phyloP scores from a whole-genome alignment of 2,797 vertebrate species.

The Helarctos malayanus region DNA sequence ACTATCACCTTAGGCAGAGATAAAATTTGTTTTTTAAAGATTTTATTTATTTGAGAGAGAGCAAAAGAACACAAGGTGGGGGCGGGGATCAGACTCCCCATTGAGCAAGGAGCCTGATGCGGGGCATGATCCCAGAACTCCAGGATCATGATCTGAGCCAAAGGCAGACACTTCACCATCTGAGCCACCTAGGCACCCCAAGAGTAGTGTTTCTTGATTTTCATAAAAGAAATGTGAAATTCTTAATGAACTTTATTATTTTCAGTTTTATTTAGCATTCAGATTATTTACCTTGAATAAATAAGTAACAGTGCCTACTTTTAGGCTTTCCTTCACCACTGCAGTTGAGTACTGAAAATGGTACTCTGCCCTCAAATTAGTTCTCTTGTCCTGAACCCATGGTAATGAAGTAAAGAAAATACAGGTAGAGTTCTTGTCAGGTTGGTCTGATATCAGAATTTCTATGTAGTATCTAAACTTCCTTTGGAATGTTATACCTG shows the following conservation, averaged over 20 bases:
- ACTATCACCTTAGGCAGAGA: neutral
- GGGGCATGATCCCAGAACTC: too few relatives aligned
- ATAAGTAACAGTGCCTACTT: neutral
- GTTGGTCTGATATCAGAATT: neutral
- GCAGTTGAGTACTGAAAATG: neutral
- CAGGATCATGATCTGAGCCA: neutral
- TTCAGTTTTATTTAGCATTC: conserved; percentile 32
- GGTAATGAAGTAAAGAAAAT: conserved; percentile 19
- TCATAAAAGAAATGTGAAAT: conserved; percentile 12
- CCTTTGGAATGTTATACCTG: neutral
- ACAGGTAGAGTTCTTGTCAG: neutral
- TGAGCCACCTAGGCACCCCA: neutral
- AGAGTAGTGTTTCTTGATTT: neutral
- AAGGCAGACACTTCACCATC: neutral
- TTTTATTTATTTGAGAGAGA: too few relatives aligned
- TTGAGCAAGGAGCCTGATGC: neutral
- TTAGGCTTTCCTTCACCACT: neutral
- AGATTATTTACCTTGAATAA: neutral
- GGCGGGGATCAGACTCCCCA: neutral
- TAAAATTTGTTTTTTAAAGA: neutral
- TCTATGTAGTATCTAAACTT: neutral
- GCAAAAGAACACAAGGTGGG: too few relatives aligned
- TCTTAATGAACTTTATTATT: neutral
- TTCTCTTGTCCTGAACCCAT: neutral
- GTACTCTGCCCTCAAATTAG: neutral